phyloP scores from a whole-genome alignment of 2,888 invertebrate genomes.

The Amblyteles armatorius region DNA sequence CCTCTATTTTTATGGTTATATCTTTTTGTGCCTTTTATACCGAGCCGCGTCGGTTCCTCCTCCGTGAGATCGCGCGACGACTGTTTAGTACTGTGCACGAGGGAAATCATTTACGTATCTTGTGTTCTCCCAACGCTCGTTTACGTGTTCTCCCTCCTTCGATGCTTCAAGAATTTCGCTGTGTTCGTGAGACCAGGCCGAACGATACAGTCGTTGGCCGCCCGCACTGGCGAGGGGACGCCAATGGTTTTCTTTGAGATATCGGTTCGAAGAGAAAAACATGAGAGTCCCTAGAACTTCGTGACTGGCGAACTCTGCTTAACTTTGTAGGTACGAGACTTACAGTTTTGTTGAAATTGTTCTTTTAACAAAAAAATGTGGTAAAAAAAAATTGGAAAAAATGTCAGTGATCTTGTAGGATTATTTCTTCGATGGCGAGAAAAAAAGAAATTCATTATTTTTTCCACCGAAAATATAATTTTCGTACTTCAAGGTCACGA shows the following conservation, averaged over 20 bases:
- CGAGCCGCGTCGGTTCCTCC: neutral
- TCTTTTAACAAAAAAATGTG: too few species aligned
- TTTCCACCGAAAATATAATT: too few species aligned
- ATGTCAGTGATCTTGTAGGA: too few species aligned
- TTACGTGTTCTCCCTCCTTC: neutral
- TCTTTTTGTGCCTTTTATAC: neutral
- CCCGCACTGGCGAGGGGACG: neutral
- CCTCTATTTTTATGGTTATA: neutral
- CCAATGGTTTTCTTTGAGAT: neutral
- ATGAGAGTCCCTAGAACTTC: neutral
- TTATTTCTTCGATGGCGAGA: too few species aligned
- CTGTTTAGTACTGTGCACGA: neutral
- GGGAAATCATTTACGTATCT: constrained; percentile 33
- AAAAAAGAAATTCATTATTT: too few species aligned
- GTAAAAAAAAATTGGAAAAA: too few species aligned
- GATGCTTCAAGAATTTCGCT: neutral
- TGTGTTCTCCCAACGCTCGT: neutral
- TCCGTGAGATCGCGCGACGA: neutral
- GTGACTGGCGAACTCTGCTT: neutral
- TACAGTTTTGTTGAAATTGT: too few species aligned
- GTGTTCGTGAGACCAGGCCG: neutral
- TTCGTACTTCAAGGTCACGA: too few species aligned
- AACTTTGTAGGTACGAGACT: too few species aligned
- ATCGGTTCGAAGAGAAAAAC: neutral
- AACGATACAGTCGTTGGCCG: neutral